Base-by-base conservation (phyloP, 2,797 vertebrate genomes). In the Poeciliopsis gracilis region DNA sequence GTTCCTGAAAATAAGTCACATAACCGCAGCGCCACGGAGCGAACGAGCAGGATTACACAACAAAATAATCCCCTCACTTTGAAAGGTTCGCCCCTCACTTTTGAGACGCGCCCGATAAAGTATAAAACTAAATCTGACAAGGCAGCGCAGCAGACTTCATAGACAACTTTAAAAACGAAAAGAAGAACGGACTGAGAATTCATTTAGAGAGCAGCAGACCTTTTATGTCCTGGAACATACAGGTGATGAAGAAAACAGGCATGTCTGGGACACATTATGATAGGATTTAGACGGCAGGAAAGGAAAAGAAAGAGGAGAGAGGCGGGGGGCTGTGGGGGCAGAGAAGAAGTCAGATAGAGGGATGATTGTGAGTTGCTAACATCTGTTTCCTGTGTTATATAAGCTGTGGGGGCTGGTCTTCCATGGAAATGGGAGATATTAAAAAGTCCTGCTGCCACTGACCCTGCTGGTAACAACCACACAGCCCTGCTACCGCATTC, bases 351-450 rank as follows among this genome's bases (percentile, higher is more conserved):
- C 71, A 16, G 20, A 25, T 77, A 49, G 86, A 83, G 91, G 82
- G 80, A 88, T 84, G 89, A 86, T 85, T 91, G 89, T 88, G 90
- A 86, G 92, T 89, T 92, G 87, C 91, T 85, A 93, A 94, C 94
- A 94, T 95, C 94, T 94, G 94, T 94, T 94, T 94, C 92, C 92
- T 92, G 91, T 93, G 87, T 95, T 94, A 93, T 90, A 93, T 95
- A 94, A 94, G 88, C 90, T 85, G 81, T 90, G 90, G 89, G 90
- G 91, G 93, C 86, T 88, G 92, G 91, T 85, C 89, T 91, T 81
- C 72, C 75, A 80, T 90, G 81, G 83, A 91, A 92, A 90, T 83
- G 71, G 84, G 85, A 90, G 89, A 89, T 90, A 92, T 93, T 91
- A 75, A 91, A 93, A 87, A 91, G 89, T 84, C 87, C 86, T 86